Base-by-base conservation (phyloP, 2,797 vertebrate species). In the Sebastiscus albofasciatus region DNA sequence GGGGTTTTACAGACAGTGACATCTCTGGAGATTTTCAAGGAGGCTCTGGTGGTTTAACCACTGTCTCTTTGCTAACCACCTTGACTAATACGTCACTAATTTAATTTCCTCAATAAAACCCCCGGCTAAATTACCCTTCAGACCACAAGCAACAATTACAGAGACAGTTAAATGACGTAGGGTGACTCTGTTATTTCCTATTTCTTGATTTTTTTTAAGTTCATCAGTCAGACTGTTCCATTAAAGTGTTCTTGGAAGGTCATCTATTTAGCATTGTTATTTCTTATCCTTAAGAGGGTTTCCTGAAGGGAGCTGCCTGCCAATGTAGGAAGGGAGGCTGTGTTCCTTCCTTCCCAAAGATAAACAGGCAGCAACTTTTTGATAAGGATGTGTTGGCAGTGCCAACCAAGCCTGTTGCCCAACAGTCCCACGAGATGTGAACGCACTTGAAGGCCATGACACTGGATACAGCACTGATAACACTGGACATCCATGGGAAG, bases 321-420 rank as follows among this genome's bases (percentile, higher is more conserved):
- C 72, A 29, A 46, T n/a, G 67, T 42, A 71, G 81, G 73, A 80
- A 83, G 79, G 83, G 81, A 83, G 83, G 82, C 67, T 78, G 75
- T 75, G 67, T 93, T 90, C 89, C 85, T 93, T 90, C 89, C 84
- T 82, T 80, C 69, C 82, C 62, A 20, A 58, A 91, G 87, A 92
- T 92, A 93, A 94, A 92, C 82, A 85, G 64, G 65, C 69, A 29
- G 52, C 11, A 72, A 58, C 70, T 18, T 84, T 88, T 83, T 71
- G 88, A 92, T 88, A 86, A 88, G 85, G 64, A 82, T 78, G 68
- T 70, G 83, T 74, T 84, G 71, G 56, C 65, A 60, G 42, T 90
- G 80, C 81, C 72, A 75, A 75, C 26, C 8, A 6, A 65, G 71
- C 59, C 13, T 69, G 46, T 84, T 75, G 46, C 74, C 60, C 20